Evolutionary conservation across 2,888 invertebrate genomes (phyloP).

Genomic region (Lasioglossum leucozonium): DNA sequence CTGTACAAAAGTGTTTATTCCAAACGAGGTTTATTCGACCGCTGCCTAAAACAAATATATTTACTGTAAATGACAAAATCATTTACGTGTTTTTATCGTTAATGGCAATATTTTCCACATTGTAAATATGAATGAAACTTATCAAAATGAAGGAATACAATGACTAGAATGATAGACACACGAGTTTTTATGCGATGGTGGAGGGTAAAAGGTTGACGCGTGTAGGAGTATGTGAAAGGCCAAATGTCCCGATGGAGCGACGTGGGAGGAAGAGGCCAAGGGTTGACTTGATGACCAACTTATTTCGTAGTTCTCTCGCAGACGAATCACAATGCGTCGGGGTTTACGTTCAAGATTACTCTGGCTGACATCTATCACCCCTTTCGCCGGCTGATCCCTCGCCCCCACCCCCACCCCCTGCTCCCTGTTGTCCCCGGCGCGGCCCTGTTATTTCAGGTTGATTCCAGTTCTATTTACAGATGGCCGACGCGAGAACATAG

Average conservation of each 20-base stretch:
- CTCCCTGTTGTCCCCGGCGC: neutral
- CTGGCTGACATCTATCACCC: neutral
- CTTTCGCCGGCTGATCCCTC: neutral
- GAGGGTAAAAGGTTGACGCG: neutral
- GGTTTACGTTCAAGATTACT: neutral
- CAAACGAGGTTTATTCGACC: neutral
- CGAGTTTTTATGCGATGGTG: neutral
- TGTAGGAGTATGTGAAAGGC: neutral
- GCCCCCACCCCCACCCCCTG: no score
- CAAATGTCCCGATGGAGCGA: neutral
- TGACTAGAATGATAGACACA: neutral
- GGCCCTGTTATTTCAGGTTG: constrained; percentile 55
- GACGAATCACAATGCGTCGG: neutral
- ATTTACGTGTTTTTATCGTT: neutral
- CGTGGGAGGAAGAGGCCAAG: neutral
- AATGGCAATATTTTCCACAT: no score
- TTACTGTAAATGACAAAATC: neutral
- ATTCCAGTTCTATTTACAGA: constrained; percentile 51
- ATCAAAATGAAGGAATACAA: neutral
- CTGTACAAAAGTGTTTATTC: neutral
- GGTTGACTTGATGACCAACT: neutral
- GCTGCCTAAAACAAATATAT: neutral
- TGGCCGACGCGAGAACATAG: constrained; percentile 27
- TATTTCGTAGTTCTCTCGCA: neutral
- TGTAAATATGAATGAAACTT: neutral